phyloP scores from a whole-genome alignment of 2,888 invertebrate species.

The Dicycla oo region DNA sequence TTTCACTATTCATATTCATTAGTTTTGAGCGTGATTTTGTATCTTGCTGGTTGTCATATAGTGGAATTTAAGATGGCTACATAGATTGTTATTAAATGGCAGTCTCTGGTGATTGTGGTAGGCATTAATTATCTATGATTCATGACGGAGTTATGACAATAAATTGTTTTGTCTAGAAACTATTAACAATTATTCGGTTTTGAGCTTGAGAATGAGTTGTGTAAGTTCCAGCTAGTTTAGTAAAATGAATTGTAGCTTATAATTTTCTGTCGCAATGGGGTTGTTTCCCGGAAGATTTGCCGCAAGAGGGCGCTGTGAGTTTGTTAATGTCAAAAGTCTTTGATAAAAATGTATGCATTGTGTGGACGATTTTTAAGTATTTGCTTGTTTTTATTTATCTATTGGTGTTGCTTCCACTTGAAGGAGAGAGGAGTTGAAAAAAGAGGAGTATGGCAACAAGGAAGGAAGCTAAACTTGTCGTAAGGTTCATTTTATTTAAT shows the following conservation, averaged over 20 bases:
- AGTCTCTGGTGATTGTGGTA: conserved; percentile 15
- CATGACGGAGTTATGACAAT: conserved; percentile 35
- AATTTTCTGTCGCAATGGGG: background rate
- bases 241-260: conserved; percentile 4
- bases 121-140: conserved; percentile 51
- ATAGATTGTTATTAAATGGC: conserved; percentile 28
- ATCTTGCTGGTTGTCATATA: conserved; percentile 24
- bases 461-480: no score
- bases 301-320: no score
- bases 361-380: no score
- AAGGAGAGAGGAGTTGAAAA: no score
- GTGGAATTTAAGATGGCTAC: conserved; percentile 27
- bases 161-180: conserved; percentile 39
- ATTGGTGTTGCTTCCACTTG: no score
- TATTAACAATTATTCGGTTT: conserved; percentile 36
- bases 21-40: conserved; percentile 43
- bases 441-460: no score
- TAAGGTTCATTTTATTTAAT: no score
- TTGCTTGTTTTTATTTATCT: no score
- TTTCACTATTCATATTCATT: conserved; percentile 44
- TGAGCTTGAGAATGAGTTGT: conserved; percentile 30
- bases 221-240: conserved; percentile 6
- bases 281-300: no score
- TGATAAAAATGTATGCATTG: no score
- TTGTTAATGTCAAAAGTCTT: no score